Base-by-base conservation (phyloP, 2,113 vertebrate species). In the Calyptommatus sinebrachiatus region DNA sequence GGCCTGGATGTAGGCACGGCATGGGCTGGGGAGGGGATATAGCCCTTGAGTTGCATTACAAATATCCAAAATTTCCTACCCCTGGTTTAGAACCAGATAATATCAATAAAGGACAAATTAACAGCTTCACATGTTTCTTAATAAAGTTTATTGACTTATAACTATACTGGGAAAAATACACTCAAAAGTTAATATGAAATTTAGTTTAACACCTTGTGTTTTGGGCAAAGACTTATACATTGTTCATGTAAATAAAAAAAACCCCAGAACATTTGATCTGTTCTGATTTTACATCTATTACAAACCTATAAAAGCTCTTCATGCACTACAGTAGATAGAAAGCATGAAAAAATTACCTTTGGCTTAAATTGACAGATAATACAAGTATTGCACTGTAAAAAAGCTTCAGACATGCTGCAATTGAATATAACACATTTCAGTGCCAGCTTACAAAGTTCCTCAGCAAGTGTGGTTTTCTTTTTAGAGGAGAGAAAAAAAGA, bases 161-260 rank as follows among this genome's bases (percentile, higher is more conserved):
- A 94, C 95, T 94, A 95, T 94, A 92, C 89, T 94, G 94, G 94
- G 91, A 93, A 92, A 95, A 94, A 94, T 94, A 95, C 90, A 95
- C 91, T 94, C 91, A 93, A 84, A 78, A 89, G 93, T 95, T 95
- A 95, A 95, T 90, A 95, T 90, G 92, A 87, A 93, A 94, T 92
- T 95, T 93, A 88, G 92, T 88, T 93, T 90, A 89, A 94, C 91
- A 94, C 85, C 86, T 91, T 95, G 95, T 89, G 90, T 93, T 92
- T 93, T 88, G 85, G 86, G 94, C 91, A 93, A 88, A 90, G 86
- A 81, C 74, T 92, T 91, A 88, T 93, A 94, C 90, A 89, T 86
- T 86, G 90, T 94, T 94, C 89, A 94, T 77, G 88, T 90, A 92
- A 91, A 93, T 70, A 91, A 89, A 83, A 71, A 41, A 66, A 79